Percentiles rank a stretch among this genome's conserved stretches.
Evolutionary conservation across 2,888 invertebrate genomes (phyloP).

Genomic region (Galeopsomyia nigrocyanea): DNA sequence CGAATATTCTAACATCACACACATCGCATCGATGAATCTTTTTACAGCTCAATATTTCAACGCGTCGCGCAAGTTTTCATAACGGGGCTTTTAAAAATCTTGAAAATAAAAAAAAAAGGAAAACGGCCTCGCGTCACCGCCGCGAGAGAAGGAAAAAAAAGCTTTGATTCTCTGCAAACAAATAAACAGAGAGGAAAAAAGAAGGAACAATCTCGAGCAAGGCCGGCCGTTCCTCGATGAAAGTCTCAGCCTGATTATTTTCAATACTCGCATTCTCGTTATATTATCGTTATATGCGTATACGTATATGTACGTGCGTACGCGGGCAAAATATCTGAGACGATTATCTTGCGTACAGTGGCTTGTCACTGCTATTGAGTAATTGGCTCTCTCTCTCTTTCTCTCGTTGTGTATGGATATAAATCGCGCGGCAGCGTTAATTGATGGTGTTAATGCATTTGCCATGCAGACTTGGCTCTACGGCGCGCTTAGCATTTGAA

Average conservation of each 20-base stretch:
- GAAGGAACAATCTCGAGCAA: too few species aligned
- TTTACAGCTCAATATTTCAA: too few species aligned
- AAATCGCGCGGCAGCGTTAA: conserved; percentile 31
- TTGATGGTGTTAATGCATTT: conserved; percentile 40
- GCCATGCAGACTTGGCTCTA: neutral
- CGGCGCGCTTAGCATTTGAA: neutral
- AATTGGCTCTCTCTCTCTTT: conserved; percentile 7
- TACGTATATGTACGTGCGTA: neutral
- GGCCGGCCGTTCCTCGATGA: too few species aligned
- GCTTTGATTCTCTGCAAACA: too few species aligned
- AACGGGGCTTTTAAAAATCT: too few species aligned
- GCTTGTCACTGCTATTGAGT: conserved; percentile 25
- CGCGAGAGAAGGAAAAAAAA: too few species aligned
- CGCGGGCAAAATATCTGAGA: conserved; percentile 23
- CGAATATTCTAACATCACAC: too few species aligned
- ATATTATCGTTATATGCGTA: conserved; percentile 7
- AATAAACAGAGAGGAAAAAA: too few species aligned
- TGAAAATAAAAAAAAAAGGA: too few species aligned
- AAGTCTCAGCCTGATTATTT: conserved; percentile 14
- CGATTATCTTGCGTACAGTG: conserved; percentile 15
- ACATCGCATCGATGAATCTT: too few species aligned
- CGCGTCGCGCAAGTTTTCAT: too few species aligned
- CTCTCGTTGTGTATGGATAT: neutral
- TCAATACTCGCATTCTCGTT: conserved; percentile 9
- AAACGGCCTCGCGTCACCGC: too few species aligned